Evolutionary conservation across 1,140 invertebrate species (phyloP).

Genomic region (Asbolus verrucosus): DNA sequence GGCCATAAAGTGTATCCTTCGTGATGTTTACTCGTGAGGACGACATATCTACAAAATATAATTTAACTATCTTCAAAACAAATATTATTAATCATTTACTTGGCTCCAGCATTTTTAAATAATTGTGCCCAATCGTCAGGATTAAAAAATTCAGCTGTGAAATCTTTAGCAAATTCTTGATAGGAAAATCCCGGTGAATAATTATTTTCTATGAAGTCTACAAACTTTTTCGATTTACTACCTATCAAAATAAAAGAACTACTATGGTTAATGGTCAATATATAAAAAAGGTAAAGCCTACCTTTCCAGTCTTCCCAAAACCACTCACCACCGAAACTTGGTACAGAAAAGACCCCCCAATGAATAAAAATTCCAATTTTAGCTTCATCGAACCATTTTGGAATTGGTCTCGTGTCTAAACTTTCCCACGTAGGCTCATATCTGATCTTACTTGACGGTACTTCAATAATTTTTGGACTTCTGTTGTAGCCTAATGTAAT

Average conservation of each 20-base stretch:
- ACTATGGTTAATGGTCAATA: no score
- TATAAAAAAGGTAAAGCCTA: conserved; percentile 61
- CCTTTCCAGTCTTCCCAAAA: conserved; percentile 86
- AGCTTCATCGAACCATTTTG: conserved; percentile 88
- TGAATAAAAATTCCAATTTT: conserved; percentile 95
- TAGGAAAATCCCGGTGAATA: conserved; percentile 84
- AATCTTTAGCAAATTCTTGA: conserved; percentile 84
- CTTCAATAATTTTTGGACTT: background rate
- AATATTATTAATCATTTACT: conserved; percentile 64
- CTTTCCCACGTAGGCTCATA: conserved; percentile 84
- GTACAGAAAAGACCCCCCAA: conserved; percentile 94
- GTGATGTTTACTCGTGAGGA: conserved; percentile 94
- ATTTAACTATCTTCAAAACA: conserved; percentile 15
- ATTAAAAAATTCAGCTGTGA: conserved; percentile 85
- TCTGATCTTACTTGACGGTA: conserved; percentile 1
- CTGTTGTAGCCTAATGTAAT: no score
- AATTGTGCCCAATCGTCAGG: conserved; percentile 80
- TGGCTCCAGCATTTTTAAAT: conserved; percentile 81
- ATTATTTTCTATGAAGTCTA: conserved; percentile 78
- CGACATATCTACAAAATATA: conserved; percentile 77
- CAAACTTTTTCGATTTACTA: conserved; percentile 75
- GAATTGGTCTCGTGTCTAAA: conserved; percentile 84
- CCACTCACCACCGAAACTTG: conserved; percentile 87
- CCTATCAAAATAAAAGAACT: background rate
- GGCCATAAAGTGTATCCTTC: conserved; percentile 94